A percentile compares a stretch with the other conserved stretches of the same genome.
Conservation (phyloP, 2,113 vertebrate genomes). For the Podarcis muralis region DNA sequence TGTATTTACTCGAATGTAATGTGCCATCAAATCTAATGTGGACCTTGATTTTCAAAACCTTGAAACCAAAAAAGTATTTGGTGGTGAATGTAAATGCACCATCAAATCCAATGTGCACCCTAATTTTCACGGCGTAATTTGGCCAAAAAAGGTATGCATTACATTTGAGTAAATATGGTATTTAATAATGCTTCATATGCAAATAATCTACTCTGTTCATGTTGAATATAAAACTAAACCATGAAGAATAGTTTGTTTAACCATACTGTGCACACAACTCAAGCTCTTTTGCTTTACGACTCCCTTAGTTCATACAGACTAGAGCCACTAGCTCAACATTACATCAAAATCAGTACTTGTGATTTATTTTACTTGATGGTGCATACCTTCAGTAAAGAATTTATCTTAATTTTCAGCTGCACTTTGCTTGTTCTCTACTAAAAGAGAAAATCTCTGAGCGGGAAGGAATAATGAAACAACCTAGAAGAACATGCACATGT, state of each 20-base stretch:
- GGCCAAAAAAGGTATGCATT: no score
- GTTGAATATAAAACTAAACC: neutral
- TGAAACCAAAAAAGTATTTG: no score
- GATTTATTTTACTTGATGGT: neutral
- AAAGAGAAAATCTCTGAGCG: constrained; percentile 71
- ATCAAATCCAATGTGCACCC: no score
- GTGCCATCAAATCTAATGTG: no score
- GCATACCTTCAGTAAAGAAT: neutral
- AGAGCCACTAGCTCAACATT: no score
- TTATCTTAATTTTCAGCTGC: constrained; percentile 72
- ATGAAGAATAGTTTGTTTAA: neutral
- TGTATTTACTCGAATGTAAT: neutral
- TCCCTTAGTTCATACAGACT: no score
- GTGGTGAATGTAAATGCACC: no score
- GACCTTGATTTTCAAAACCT: no score
- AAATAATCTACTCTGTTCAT: neutral
- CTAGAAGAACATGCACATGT: constrained; percentile 81
- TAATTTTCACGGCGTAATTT: no score
- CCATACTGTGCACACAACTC: no score
- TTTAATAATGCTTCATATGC: neutral
- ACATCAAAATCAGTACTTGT: neutral
- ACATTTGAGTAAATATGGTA: no score
- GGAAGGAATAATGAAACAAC: constrained; percentile 68
- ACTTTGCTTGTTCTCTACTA: constrained; percentile 73
- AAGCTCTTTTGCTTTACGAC: no score